Evolutionary conservation across 1,140 invertebrate genomes (phyloP).

Genomic region (Eubasilissa regina): DNA sequence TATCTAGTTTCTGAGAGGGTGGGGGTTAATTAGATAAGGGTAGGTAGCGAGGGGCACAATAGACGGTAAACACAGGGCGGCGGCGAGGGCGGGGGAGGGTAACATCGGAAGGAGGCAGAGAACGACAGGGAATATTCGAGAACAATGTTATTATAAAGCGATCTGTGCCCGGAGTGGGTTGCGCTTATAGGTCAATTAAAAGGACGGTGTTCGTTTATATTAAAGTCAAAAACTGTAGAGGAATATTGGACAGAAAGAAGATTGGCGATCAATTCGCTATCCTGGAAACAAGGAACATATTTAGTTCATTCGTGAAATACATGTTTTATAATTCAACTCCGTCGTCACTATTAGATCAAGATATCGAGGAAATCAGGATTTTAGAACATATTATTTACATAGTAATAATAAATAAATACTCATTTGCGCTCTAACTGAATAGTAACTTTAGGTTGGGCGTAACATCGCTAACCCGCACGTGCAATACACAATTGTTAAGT

Average conservation of each 20-base stretch:
- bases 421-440: no score
- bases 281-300: background rate
- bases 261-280: background rate
- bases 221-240: background rate
- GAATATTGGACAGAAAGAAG: background rate
- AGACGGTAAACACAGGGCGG: conserved; percentile 29
- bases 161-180: conserved; percentile 22
- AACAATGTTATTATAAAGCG: conserved; percentile 49
- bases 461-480: no score
- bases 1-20: background rate
- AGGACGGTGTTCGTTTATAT: conserved; percentile 18
- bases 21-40: conserved; percentile 44
- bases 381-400: no score
- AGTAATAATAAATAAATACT: no score
- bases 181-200: conserved; percentile 36
- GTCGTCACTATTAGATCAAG: no score
- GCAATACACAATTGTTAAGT: no score
- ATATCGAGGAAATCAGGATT: no score
- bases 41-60: conserved; percentile 32
- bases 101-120: background rate
- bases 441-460: no score
- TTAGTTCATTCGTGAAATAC: no score
- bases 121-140: background rate
- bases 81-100: background rate
- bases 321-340: no score